phyloP scores from a whole-genome alignment of 2,113 vertebrate genomes.

The Ceyx margarethae region DNA sequence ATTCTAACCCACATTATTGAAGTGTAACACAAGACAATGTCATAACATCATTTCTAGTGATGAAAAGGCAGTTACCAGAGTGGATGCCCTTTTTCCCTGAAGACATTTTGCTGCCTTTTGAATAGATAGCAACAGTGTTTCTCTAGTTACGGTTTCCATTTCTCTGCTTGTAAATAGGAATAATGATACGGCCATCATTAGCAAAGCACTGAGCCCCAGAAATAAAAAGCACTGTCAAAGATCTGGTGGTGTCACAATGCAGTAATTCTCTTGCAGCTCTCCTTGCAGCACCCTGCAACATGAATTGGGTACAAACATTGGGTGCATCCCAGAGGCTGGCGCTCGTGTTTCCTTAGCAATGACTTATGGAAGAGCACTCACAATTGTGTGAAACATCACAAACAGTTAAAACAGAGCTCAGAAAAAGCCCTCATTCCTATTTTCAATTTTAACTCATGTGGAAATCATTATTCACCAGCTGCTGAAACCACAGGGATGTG shows the following conservation, averaged over 20 bases:
- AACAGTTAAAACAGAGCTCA: background rate
- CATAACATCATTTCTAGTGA: background rate
- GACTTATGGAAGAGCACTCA: background rate
- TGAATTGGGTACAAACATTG: fast-evolving
- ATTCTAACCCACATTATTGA: background rate
- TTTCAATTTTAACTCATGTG: background rate
- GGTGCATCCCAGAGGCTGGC: background rate
- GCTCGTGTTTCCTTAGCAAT: background rate
- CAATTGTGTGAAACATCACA: background rate
- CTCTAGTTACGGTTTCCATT: background rate
- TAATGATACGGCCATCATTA: background rate
- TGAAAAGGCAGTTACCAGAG: background rate
- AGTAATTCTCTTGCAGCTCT: background rate
- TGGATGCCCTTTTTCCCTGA: background rate
- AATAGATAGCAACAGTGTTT: background rate
- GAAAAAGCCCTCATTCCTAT: background rate
- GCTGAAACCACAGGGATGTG: fast-evolving
- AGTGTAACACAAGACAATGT: background rate
- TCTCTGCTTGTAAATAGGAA: background rate
- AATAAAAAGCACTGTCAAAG: background rate
- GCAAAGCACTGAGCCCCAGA: background rate
- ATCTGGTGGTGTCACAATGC: background rate
- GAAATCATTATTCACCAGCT: background rate
- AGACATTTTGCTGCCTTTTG: background rate
- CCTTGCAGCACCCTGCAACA: background rate